Conservation (phyloP, 2,113 vertebrate species). For the Lepus europaeus region DNA sequence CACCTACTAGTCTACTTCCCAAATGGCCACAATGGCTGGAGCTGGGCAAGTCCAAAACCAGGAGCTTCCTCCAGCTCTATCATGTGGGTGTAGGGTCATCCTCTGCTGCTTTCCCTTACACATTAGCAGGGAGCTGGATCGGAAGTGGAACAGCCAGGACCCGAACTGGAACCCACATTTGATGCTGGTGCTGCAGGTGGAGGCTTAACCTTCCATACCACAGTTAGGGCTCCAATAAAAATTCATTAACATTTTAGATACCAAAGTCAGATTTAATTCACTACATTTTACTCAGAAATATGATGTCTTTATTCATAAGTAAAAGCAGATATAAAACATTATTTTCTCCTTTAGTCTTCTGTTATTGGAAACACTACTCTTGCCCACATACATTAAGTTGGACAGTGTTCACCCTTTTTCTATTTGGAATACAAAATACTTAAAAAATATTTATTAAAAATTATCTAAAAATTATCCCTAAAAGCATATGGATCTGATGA, state of each 20-base stretch:
- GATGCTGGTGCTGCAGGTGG: no score
- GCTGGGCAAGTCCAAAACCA: no score
- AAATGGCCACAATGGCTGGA: no score
- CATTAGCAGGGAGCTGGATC: no score
- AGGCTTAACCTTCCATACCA: no score
- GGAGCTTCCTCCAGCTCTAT: no score
- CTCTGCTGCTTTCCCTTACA: no score
- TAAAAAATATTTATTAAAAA: background rate
- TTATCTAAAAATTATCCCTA: background rate
- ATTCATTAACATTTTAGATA: background rate
- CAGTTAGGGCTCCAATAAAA: no score
- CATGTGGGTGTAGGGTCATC: no score
- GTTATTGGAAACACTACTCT: background rate
- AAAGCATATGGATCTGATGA: accelerated
- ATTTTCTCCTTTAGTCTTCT: background rate
- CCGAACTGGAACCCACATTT: no score
- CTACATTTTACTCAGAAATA: background rate
- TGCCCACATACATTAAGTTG: background rate
- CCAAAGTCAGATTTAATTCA: background rate
- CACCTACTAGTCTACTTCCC: no score
- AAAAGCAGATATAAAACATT: background rate
- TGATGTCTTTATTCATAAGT: background rate
- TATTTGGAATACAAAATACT: background rate
- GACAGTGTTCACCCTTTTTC: background rate
- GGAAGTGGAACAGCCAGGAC: no score